Base-by-base conservation (phyloP, 2,113 vertebrate species). In the Petrocephalus zakoni region DNA sequence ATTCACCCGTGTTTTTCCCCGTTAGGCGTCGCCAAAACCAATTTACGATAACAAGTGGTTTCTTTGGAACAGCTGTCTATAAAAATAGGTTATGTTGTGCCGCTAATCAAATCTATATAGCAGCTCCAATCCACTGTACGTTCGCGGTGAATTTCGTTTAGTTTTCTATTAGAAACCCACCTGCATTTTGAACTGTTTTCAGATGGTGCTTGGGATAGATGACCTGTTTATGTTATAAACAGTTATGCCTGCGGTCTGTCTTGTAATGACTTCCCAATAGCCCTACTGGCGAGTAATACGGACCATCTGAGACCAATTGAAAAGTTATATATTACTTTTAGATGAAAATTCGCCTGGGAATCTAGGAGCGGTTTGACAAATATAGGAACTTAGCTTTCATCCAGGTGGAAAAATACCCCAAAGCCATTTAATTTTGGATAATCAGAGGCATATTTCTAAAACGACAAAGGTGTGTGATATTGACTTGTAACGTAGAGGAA, bases 11-110 rank as follows among this genome's bases (percentile, higher is more conserved):
- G 51, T 25, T 47, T 87, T 72, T 34, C 61, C 61, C 87, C 61
- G 46, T 49, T 68, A 75, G 87, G 47, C 61, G 56, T 47, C 61
- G 55, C 87, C 25, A 75, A 75, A 87, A 51, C 17, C 42, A 49
- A 55, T 78, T 87, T 87, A 49, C 34, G 42, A 78, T 21, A 37
- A 52, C 46, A 87, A 87, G 22, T 87, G 61, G 42, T 72, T 52
- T 49, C 46, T 17, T 75, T 37, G 68, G 68, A 37, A 37, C 68
- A 6, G 68, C 68, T 75, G 68, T 8, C 15, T 78, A 17, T 78
- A 42, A 78, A 78, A 68, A 68, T 29, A 68, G 1, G 61, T 68
- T 68, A 68, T 10, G 61, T 68, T 68, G 25, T 78, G 4, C 6
- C 13, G 72, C 72, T 42, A 78, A 78, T 78, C 34, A 19, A 42